Evolutionary conservation across 2,888 invertebrate genomes (phyloP).

Genomic region (Noctua pronuba): DNA sequence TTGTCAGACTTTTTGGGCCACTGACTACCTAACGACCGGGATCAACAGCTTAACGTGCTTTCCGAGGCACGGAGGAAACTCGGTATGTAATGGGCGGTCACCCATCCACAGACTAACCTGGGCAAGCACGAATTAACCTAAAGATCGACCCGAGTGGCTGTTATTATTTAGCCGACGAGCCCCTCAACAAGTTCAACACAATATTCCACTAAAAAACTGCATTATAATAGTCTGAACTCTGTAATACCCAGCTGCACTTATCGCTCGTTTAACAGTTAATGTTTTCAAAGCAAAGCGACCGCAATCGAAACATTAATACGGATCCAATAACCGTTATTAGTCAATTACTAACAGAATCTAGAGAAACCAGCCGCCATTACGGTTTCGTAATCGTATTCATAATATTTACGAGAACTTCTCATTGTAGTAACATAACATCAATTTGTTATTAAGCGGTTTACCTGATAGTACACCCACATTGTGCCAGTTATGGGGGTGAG

Average conservation of each 20-base stretch:
- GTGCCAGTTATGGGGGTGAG: neutral
- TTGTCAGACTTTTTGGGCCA: too few species aligned
- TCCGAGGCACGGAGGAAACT: too few species aligned
- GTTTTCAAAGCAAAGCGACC: conserved; percentile 61
- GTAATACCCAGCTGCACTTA: conserved; percentile 6
- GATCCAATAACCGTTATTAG: conserved; percentile 55
- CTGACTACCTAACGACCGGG: too few species aligned
- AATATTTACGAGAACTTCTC: conserved; percentile 18
- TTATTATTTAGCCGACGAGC: too few species aligned
- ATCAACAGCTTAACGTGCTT: too few species aligned
- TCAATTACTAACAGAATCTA: conserved; percentile 39
- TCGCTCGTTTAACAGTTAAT: conserved; percentile 35
- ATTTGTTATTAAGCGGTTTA: neutral
- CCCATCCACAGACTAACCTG: too few species aligned
- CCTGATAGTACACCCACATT: neutral
- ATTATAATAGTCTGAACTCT: neutral
- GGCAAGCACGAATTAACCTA: too few species aligned
- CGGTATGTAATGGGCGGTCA: too few species aligned
- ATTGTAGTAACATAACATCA: neutral
- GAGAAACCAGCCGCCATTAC: conserved; percentile 24
- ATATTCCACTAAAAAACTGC: neutral
- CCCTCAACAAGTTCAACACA: too few species aligned
- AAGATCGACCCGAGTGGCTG: too few species aligned
- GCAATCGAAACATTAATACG: conserved; percentile 51
- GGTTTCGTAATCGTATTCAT: conserved; percentile 26